A percentile compares a stretch with the other conserved stretches of the same genome.
These are phyloP conservation scores for Silurus glanis DNA, from an alignment of 2,113 vertebrate species.

Conservation along the genomic window DNA sequence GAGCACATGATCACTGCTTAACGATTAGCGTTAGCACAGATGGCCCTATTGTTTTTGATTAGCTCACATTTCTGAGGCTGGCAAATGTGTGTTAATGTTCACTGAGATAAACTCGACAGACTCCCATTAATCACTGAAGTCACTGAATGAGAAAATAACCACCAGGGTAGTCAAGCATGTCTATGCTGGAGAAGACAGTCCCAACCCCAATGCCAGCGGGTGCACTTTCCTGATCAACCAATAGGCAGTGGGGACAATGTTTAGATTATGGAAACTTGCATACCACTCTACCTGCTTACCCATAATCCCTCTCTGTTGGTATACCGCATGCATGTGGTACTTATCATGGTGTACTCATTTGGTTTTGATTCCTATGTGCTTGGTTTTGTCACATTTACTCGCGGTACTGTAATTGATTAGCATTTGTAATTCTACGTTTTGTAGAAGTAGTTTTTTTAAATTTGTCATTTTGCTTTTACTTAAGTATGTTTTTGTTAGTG, in stretches of 20 bases:
- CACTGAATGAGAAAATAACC: not conserved
- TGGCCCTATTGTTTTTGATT: conserved; percentile 13
- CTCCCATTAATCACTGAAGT: not conserved
- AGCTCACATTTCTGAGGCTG: not conserved
- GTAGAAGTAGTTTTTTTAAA: no score
- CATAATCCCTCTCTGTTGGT: not conserved
- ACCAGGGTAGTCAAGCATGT: not conserved
- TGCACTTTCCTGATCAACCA: no score
- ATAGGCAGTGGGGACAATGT: not conserved
- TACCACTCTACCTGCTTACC: not conserved
- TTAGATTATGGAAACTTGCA: not conserved
- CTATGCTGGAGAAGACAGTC: not conserved
- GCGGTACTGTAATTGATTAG: no score
- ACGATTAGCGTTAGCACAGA: conserved; percentile 8
- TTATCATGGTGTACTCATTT: not conserved
- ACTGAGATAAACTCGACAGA: not conserved
- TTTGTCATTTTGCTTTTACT: no score
- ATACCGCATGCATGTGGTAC: not conserved
- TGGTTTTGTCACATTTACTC: not conserved
- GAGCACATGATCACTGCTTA: not conserved
- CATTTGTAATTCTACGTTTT: no score
- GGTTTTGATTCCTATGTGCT: not conserved
- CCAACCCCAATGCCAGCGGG: not conserved
- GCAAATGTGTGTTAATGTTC: conserved; percentile 10
- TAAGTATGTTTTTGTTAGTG: no score